These are phyloP conservation scores for Sigmodon hispidus DNA, from an alignment of 2,113 vertebrate species.

Conservation along the genomic window DNA sequence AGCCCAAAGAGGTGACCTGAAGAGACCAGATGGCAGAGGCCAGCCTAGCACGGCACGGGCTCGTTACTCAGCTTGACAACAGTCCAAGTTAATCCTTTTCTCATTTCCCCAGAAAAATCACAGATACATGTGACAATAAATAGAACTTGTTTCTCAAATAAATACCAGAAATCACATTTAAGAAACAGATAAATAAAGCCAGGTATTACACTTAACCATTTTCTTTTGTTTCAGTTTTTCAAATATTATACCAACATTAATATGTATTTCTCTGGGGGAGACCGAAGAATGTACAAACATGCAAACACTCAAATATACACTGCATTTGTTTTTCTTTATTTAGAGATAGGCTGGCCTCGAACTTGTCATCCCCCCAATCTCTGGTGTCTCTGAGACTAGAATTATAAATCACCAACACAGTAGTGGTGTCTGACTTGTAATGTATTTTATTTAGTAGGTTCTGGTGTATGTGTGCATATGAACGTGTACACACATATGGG, in stretches of 20 bases:
- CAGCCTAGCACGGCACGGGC: accelerated
- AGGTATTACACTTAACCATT: neutral
- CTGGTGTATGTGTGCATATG: neutral
- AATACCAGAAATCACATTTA: neutral
- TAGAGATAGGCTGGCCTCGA: neutral
- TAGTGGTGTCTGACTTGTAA: neutral
- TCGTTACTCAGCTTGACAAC: neutral
- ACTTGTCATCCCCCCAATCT: too few species aligned
- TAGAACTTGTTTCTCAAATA: neutral
- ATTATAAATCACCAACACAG: neutral
- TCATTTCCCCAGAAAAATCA: slow-evolving; percentile 4
- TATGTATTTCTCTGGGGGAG: neutral
- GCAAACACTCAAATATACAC: neutral
- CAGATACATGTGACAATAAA: neutral
- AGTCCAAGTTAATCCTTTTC: neutral
- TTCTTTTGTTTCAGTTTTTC: slow-evolving; percentile 11
- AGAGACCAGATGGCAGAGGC: accelerated
- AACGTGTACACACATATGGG: neutral
- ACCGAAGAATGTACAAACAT: neutral
- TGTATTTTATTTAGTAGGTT: neutral
- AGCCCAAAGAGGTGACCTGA: accelerated
- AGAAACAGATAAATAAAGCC: neutral
- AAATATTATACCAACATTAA: neutral
- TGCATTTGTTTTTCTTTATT: neutral
- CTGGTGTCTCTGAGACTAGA: neutral